A percentile compares a stretch with the other conserved stretches of the same genome.
Evolutionary conservation across 2,797 vertebrate species (phyloP).

Genomic region (Tiaroga cobitis): DNA sequence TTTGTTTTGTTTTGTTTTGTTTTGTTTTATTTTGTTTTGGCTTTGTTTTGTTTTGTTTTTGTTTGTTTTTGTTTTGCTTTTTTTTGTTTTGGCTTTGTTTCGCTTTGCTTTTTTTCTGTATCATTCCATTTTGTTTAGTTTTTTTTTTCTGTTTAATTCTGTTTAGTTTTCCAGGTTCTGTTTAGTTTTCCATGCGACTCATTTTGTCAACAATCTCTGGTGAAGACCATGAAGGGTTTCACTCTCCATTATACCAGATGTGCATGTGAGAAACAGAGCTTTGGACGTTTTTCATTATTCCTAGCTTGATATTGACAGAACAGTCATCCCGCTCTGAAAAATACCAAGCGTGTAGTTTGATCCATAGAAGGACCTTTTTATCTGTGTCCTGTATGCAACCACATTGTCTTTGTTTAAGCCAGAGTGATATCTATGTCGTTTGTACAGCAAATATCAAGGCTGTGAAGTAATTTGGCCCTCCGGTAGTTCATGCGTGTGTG

Average conservation of each 20-base stretch:
- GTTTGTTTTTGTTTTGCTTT: too few species aligned
- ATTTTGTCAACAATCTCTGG: conserved; percentile 7
- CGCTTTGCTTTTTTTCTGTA: too few species aligned
- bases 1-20: too few species aligned
- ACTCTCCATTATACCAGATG: neutral
- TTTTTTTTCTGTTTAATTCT: too few species aligned
- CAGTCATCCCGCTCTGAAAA: neutral
- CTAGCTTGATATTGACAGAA: neutral
- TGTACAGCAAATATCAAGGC: neutral
- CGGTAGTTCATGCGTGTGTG: neutral
- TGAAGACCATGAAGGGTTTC: neutral
- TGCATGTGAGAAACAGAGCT: neutral
- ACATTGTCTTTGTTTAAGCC: neutral
- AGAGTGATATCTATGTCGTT: neutral
- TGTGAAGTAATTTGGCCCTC: neutral
- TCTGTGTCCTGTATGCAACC: neutral
- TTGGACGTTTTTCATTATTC: conserved; percentile 12
- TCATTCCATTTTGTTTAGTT: too few species aligned
- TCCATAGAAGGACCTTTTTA: neutral
- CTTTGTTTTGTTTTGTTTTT: too few species aligned
- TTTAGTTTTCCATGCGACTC: neutral
- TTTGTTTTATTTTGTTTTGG: too few species aligned
- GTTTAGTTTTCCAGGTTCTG: neutral
- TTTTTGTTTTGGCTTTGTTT: too few species aligned
- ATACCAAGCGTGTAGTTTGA: neutral